These are phyloP conservation scores for Neodiprion pinetum DNA, from an alignment of 1,140 invertebrate genomes.

Conservation along the genomic window DNA sequence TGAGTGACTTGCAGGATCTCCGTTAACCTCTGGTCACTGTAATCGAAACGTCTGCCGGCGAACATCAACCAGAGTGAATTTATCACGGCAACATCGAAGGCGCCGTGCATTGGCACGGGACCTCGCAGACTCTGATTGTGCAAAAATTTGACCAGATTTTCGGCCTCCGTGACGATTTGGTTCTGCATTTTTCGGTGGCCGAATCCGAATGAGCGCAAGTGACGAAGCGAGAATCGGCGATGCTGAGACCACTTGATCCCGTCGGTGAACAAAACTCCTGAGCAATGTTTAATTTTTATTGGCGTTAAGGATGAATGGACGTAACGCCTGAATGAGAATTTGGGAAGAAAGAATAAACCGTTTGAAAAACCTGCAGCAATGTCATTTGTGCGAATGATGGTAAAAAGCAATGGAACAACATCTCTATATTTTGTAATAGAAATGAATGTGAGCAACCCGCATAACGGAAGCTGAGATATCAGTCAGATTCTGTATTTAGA, in stretches of 20 bases:
- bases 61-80: slow-evolving; percentile 78
- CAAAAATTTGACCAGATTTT: slow-evolving; percentile 58
- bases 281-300: background rate
- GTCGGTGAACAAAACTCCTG: slow-evolving; percentile 72
- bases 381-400: too few relatives aligned
- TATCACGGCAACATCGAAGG: slow-evolving; percentile 69
- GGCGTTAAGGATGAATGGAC: background rate
- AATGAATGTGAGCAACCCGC: too few relatives aligned
- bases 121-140: slow-evolving; percentile 33
- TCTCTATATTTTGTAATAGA: too few relatives aligned
- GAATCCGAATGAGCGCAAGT: slow-evolving; percentile 69
- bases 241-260: slow-evolving; percentile 67
- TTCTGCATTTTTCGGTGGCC: slow-evolving; percentile 67
- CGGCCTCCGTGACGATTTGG: slow-evolving; percentile 66
- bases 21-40: slow-evolving; percentile 62
- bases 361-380: too few relatives aligned
- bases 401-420: too few relatives aligned
- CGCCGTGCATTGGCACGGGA: slow-evolving; percentile 59
- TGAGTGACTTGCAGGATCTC: slow-evolving; percentile 65
- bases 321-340: too few relatives aligned
- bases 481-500: too few relatives aligned
- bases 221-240: slow-evolving; percentile 66
- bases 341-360: too few relatives aligned
- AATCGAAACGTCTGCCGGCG: slow-evolving; percentile 69
- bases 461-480: too few relatives aligned